Conservation (phyloP, 1,140 invertebrate genomes). For the Drosophila rhopaloa region DNA sequence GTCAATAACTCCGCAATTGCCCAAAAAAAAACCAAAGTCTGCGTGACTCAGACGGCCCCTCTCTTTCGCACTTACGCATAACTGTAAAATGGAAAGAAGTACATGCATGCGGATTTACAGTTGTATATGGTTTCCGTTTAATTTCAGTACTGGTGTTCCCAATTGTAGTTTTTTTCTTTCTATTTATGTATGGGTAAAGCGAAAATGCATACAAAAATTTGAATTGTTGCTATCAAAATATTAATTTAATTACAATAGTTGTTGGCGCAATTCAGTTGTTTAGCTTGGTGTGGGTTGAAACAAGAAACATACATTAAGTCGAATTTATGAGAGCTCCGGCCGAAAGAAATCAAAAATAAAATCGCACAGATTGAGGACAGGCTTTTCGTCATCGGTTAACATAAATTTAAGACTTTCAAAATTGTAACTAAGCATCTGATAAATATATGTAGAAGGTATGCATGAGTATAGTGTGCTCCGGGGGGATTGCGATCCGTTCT, state of each 20-base stretch:
- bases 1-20: slow-evolving; percentile 66
- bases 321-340: slow-evolving; percentile 41
- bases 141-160: slow-evolving; percentile 60
- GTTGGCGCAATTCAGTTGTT: slow-evolving; percentile 62
- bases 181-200: neutral
- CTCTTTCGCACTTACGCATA: slow-evolving; percentile 13
- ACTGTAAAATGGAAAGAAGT: slow-evolving; percentile 33
- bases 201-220: slow-evolving; percentile 61
- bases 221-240: slow-evolving; percentile 68
- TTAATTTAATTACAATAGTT: slow-evolving; percentile 69
- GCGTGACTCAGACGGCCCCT: slow-evolving; percentile 41
- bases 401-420: slow-evolving; percentile 64
- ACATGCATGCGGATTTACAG: slow-evolving; percentile 46
- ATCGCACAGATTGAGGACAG: slow-evolving; percentile 38
- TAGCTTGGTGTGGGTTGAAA: slow-evolving; percentile 25
- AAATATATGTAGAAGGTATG: slow-evolving; percentile 59
- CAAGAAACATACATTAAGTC: slow-evolving; percentile 43
- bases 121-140: slow-evolving; percentile 56
- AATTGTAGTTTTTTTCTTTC: slow-evolving; percentile 34
- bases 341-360: slow-evolving; percentile 50
- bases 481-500: slow-evolving; percentile 74
- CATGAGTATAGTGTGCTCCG: slow-evolving; percentile 56
- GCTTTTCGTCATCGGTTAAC: slow-evolving; percentile 52
- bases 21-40: slow-evolving; percentile 34
- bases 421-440: slow-evolving; percentile 61